Percentiles rank a stretch among this genome's conserved stretches.
These are phyloP conservation scores for Megaleporinus macrocephalus DNA, from an alignment of 2,113 vertebrate species.

Conservation along the genomic window DNA sequence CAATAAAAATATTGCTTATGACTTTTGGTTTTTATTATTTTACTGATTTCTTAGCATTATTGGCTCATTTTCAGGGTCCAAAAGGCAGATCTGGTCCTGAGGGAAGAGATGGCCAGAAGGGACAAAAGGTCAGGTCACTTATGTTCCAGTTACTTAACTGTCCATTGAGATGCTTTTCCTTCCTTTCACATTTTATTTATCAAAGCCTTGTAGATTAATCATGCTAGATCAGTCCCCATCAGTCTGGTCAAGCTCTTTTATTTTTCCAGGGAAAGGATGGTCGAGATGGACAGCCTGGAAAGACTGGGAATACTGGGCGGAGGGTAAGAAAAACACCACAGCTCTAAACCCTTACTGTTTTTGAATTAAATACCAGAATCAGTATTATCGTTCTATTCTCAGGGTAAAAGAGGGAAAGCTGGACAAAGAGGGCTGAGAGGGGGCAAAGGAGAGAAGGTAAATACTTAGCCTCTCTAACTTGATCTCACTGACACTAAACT, in stretches of 20 bases:
- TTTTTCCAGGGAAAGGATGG: conserved; percentile 73
- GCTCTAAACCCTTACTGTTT: background rate
- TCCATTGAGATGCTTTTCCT: background rate
- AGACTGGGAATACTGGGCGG: conserved; percentile 71
- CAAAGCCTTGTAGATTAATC: background rate
- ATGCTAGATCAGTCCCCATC: background rate
- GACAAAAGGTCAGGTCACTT: conserved; percentile 78
- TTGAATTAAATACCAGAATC: background rate
- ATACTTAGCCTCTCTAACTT: conserved; percentile 16
- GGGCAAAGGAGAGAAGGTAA: conserved; percentile 76
- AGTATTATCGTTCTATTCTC: background rate
- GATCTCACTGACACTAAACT: background rate
- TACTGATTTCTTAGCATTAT: background rate
- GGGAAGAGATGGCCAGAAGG: conserved; percentile 75
- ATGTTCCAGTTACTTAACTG: background rate
- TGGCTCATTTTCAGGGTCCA: conserved; percentile 69
- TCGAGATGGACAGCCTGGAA: conserved; percentile 68
- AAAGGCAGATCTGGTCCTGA: conserved; percentile 68
- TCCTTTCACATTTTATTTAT: background rate
- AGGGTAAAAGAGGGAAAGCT: conserved; percentile 81
- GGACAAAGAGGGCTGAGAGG: conserved; percentile 74
- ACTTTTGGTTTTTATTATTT: too few species aligned
- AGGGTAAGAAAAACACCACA: conserved; percentile 62
- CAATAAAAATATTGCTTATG: too few species aligned
- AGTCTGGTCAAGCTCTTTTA: background rate